Evolutionary conservation across 2,888 invertebrate species (phyloP).

Genomic region (Aphidius colemani): DNA sequence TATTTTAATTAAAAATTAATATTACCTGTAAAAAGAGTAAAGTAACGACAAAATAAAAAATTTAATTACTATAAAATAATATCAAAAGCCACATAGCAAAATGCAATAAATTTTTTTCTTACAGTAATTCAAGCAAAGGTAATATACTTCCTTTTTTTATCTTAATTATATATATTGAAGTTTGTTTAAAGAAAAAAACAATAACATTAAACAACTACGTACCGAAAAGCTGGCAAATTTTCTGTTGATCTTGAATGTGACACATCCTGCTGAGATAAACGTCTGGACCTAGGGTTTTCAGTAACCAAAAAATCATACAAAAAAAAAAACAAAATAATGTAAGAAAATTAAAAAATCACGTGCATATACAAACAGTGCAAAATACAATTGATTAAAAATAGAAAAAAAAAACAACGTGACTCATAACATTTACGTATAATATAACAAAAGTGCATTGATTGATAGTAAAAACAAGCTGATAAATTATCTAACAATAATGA

Average conservation of each 20-base stretch:
- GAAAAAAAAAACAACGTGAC: background rate
- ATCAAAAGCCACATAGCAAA: too few species aligned
- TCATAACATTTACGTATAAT: background rate
- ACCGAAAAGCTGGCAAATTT: slow-evolving; percentile 55
- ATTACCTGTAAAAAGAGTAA: too few species aligned
- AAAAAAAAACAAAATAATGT: slow-evolving; percentile 37
- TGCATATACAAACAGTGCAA: slow-evolving; percentile 37
- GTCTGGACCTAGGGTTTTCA: slow-evolving; percentile 74
- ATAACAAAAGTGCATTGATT: slow-evolving; percentile 8
- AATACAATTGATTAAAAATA: slow-evolving; percentile 16
- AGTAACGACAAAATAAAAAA: too few species aligned
- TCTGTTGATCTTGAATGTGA: slow-evolving; percentile 55
- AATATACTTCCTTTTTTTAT: slow-evolving; percentile 7
- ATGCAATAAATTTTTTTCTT: too few species aligned
- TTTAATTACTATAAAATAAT: too few species aligned
- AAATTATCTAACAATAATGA: background rate
- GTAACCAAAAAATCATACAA: slow-evolving; percentile 61
- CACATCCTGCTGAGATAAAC: slow-evolving; percentile 81
- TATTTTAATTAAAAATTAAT: too few species aligned
- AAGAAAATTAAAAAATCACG: slow-evolving; percentile 48
- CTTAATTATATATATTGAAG: background rate
- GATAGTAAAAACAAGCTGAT: background rate
- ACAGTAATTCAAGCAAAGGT: background rate
- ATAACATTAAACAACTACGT: slow-evolving; percentile 38
- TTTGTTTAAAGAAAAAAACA: slow-evolving; percentile 9